Base-by-base conservation (phyloP, 1,140 invertebrate species). In the Tyrophagus putrescentiae region DNA sequence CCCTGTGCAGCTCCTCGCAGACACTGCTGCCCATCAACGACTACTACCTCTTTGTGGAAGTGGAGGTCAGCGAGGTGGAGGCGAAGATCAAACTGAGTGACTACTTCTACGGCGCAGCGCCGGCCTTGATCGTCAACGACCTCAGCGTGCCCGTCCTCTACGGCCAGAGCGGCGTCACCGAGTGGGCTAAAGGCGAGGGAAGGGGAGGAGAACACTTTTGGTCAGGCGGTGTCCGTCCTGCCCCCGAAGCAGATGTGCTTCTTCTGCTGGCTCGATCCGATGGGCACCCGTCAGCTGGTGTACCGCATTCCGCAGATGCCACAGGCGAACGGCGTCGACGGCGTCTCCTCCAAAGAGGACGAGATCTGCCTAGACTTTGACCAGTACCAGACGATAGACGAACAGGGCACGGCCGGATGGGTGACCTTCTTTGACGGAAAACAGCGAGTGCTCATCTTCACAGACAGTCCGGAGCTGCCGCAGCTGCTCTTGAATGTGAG, bases 391-490 rank as follows among this genome's bases (percentile, higher is more conserved):
- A 69, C 75, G 34, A 73, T 76, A 18, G 36, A 62, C 23, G 68
- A 73, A 59, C 64, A 60, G n/a, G n/a, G n/a, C n/a, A n/a, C n/a
- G 23, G 50, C n/a, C 23, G 45, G 62, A 75, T 3, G 84, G 77
- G 68, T 93, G 0, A 90, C 86, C 1, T 97, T 97, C 74, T 73
- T 98, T 27, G 84, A 95, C 75, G 93, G 92, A 5, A 79, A 88
- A 68, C 94, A 98, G 71, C 77, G 93, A 60, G 82, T 94, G 31
- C 68, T 98, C 3, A 71, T 98, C 4, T 87, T 97, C 68, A 96
- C 91, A 0, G 74, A 81, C 86, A 68, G 67, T 66, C 60, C 60
- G 67, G 60, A 60, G 65, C 39, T 76, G 79, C 18, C 70, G 39
- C 48, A 21, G 25, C 27, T 60, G 33, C 48, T 42, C 36, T 13